phyloP scores from a whole-genome alignment of 2,113 vertebrate genomes.

The Neomonachus schauinslandi region DNA sequence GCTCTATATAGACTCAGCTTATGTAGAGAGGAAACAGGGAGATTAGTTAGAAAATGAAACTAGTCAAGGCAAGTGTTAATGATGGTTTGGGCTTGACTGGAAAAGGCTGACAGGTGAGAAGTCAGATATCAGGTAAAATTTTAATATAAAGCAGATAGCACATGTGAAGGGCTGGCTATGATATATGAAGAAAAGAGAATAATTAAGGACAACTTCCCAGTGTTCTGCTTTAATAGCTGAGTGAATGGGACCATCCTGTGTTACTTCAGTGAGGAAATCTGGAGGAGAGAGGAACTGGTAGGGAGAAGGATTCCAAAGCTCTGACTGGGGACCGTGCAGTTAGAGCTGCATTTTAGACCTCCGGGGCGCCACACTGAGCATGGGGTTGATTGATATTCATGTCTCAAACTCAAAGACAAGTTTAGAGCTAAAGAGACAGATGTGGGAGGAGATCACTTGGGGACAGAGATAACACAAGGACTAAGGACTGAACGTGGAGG shows the following conservation, averaged over 20 bases:
- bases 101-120: background rate
- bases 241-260: background rate
- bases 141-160: background rate
- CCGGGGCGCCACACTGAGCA: background rate
- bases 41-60: background rate
- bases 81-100: background rate
- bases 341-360: background rate
- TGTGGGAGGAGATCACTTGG: background rate
- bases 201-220: background rate
- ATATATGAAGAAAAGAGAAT: background rate
- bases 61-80: background rate
- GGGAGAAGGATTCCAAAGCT: background rate
- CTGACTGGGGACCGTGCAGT: background rate
- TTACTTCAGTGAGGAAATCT: background rate
- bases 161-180: background rate
- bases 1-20: background rate
- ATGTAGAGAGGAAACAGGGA: background rate
- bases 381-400: background rate
- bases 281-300: background rate
- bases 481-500: background rate
- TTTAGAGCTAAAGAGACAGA: background rate
- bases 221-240: background rate
- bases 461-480: background rate
- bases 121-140: background rate
- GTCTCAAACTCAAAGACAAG: slow-evolving; percentile 1